Evolutionary conservation across 2,888 invertebrate genomes (phyloP), one percentile per base, ranked within the genome.

Genomic region (Ctena decussata): DNA sequence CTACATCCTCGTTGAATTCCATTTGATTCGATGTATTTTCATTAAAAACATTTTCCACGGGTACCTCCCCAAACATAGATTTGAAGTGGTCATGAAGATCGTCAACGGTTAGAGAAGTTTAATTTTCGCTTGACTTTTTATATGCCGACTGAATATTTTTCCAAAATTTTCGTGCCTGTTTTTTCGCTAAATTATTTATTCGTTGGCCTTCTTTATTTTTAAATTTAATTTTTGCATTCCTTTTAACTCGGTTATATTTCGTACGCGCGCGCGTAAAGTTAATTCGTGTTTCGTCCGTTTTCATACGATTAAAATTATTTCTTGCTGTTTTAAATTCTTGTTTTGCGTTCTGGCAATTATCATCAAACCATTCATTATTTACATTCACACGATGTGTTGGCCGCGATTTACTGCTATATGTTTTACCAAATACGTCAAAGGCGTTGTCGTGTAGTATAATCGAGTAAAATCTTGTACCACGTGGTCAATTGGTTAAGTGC

Each of bases 51-150:
- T n/a, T n/a, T n/a, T n/a, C n/a, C n/a, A n/a, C n/a, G n/a, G n/a
- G n/a, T n/a, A n/a, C 6, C 3, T 72, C 60, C 0, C 57, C 39
- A 57, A 57, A 79, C 27, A 72, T 11, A 0, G 24, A 24, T 24
- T 78, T 71, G 49, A 78, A 78, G 39, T 78, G 78, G 21, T 53
- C 46, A 71, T 60, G 53, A 8, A 72, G 18, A 12, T 71, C 60
- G 3, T 53, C n/a, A 1, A 44, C 39, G 18, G 39, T 41, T 37
- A 79, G 18, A 5, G 24, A 41, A 21, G 53, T n/a, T 3, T 72
- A 57, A 21, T 53, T 44, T 30, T 41, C 12, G 12, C n/a, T 6
- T 27, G 41, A 21, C 0, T 21, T 72, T 72, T 72, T 27, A 39
- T 8, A 39, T 72, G 57, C 30, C 72, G 72, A 32, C 37, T 71